These are phyloP conservation scores for Oxystoma pomonae DNA, from an alignment of 2,888 invertebrate genomes.

Conservation along the genomic window DNA sequence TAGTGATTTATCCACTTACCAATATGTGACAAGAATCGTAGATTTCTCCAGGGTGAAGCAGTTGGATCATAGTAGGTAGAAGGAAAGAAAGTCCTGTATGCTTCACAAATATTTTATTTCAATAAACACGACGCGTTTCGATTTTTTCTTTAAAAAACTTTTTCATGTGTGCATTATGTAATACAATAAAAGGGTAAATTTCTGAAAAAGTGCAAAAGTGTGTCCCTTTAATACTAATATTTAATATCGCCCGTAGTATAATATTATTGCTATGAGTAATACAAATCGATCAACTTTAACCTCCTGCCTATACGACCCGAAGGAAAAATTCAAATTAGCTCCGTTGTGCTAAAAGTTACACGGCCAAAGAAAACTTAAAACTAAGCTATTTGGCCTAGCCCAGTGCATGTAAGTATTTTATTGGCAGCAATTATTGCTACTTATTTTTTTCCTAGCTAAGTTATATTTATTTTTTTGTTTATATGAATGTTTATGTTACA, in stretches of 20 bases:
- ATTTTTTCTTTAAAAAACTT: no score
- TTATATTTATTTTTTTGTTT: not conserved
- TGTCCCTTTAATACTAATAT: not conserved
- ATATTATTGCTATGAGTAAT: not conserved
- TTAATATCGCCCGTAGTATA: not conserved
- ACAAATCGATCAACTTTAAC: not conserved
- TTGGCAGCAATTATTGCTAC: not conserved
- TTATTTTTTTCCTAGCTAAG: not conserved
- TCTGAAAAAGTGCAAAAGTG: not conserved
- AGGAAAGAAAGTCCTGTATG: no score
- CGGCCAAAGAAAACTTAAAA: not conserved
- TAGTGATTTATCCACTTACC: no score
- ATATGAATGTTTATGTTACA: not conserved
- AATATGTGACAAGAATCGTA: no score
- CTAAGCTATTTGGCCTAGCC: not conserved
- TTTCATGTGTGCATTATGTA: no score
- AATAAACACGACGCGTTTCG: no score
- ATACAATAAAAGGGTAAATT: not conserved
- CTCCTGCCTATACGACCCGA: no score
- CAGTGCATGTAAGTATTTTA: not conserved
- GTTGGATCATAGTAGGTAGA: no score
- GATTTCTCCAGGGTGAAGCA: no score
- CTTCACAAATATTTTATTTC: no score
- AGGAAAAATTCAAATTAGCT: not conserved
- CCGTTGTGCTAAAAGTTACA: not conserved